Base-by-base conservation (phyloP, 1,140 invertebrate species). In the Drosophila yakuba region DNA sequence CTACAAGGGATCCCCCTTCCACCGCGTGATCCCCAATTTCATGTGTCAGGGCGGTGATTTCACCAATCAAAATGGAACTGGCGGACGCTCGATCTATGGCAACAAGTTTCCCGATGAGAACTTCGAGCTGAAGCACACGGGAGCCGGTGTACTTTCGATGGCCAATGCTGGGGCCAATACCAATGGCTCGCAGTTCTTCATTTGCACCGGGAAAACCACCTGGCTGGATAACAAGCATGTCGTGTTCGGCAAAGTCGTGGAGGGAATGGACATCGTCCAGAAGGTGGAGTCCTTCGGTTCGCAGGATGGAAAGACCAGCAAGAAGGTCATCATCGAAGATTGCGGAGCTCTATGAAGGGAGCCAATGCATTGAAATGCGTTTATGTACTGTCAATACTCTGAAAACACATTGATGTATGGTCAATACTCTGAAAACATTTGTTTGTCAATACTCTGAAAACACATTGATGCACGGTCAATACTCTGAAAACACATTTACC, bases 31-130 rank as follows among this genome's bases (percentile, higher is more conserved):
- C 88, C 98, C 98, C 62, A 97, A 98, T 91, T 99, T 99, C 94
- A 99, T 99, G 98, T 97, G 97, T 91, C 98, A 99, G 93, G 96
- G 97, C 35, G 97, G 97, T 67, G 98, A 99, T 91, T 99, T 98
- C 89, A 98, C 97, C 45, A 96, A 96, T 82, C 95, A 97, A 93
- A 98, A 98, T 93, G 97, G 98, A 86, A 99, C 98, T 92, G 98
- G 98, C 50, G 98, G 97, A 39, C 97, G 97, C 93, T 98, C 97
- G 64, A 98, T 99, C 92, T 98, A 98, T 84, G 98, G 98, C 1
- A 94, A 94, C 55, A 98, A 98, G 93, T 99, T 99, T 92, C 95
- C 95, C 15, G 98, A 99, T 93, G 98, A 99, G 93, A 99, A 99
- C 94, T 99, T 99, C 93, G 93, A 93, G 20, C 93, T 98, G 91